Base-by-base conservation (phyloP, 2,888 invertebrate species). In the Chaetoderma sp. region DNA sequence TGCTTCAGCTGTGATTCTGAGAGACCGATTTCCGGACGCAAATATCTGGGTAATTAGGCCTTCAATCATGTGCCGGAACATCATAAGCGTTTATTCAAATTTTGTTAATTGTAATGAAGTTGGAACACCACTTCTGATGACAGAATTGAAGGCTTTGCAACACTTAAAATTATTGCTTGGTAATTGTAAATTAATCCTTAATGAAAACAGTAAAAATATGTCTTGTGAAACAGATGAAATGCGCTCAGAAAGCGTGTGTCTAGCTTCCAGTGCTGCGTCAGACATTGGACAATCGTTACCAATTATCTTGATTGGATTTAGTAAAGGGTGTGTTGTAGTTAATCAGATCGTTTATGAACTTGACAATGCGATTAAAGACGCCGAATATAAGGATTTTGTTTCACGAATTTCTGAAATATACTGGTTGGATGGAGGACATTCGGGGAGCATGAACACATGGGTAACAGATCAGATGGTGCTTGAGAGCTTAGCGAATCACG, bases 351-450 rank as follows among this genome's bases (percentile, higher is more conserved):
- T 95, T 58, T 92, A 93, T 84, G 95, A 95, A 88, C 91, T 95
- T 86, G 91, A 93, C 21, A 39, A 52, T n/a, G 67, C 69, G 2
- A 44, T 66, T 5, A 45, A 67, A 23, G 61, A 71, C 21, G 60
- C 60, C 16, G 56, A 63, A 5, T 62, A 57, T 90, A 91, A 0
- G 89, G 55, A 56, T 0, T 85, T 87, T 64, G 55, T 84, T 4
- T 47, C 61, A 13, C 89, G 90, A 63, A 91, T 96, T 58, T 89
- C 89, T 72, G 90, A 90, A 71, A 93, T 96, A 91, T 94, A 92
- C 87, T 96, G 95, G 95, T 86, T 96, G 79, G 95, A 96, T 87
- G 94, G 95, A 1, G 95, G 95, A 0, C 95, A 96, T 87, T 91
- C 92, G n/a, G 96, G 95, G 18, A 91, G 91, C 0, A 92, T 92